Evolutionary conservation across 2,797 vertebrate genomes (phyloP).

Genomic region (Trichosurus vulpecula): DNA sequence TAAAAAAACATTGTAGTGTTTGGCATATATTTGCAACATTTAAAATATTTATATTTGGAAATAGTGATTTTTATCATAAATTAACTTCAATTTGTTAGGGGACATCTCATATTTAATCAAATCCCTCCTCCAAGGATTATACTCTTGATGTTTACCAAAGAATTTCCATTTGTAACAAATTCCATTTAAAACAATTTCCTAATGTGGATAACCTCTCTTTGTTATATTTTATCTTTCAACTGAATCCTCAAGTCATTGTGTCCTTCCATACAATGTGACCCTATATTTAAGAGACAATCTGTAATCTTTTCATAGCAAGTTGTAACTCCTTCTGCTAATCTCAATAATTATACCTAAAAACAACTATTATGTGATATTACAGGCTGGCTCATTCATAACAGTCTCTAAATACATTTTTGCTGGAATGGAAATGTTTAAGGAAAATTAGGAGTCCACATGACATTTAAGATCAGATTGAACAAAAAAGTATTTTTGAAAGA

Average conservation of each 20-base stretch:
- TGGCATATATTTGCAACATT: neutral
- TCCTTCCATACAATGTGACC: conserved; percentile 20
- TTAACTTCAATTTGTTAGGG: neutral
- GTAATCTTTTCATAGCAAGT: conserved; percentile 11
- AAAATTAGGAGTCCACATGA: conserved; percentile 43
- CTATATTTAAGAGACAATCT: conserved; percentile 40
- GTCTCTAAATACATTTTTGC: conserved; percentile 42
- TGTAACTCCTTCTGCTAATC: conserved; percentile 14
- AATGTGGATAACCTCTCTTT: conserved; percentile 20
- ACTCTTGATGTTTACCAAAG: neutral
- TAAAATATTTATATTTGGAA: neutral
- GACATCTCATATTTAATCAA: neutral
- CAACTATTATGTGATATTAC: conserved; percentile 14
- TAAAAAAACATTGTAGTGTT: neutral
- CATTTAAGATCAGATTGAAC: conserved; percentile 21
- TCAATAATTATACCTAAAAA: conserved; percentile 47
- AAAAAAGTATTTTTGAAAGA: conserved; percentile 37
- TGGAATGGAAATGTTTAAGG: conserved; percentile 33
- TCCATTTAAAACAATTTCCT: neutral
- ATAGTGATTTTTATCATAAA: conserved; percentile 2
- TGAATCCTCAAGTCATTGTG: conserved; percentile 41
- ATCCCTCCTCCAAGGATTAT: neutral
- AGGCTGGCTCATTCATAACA: conserved; percentile 14
- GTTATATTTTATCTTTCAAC: conserved; percentile 30
- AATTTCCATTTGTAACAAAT: conserved; percentile 20